A percentile compares a stretch with the other conserved stretches of the same genome.
Conservation (phyloP, 2,797 vertebrate genomes). For the Parambassis ranga region DNA sequence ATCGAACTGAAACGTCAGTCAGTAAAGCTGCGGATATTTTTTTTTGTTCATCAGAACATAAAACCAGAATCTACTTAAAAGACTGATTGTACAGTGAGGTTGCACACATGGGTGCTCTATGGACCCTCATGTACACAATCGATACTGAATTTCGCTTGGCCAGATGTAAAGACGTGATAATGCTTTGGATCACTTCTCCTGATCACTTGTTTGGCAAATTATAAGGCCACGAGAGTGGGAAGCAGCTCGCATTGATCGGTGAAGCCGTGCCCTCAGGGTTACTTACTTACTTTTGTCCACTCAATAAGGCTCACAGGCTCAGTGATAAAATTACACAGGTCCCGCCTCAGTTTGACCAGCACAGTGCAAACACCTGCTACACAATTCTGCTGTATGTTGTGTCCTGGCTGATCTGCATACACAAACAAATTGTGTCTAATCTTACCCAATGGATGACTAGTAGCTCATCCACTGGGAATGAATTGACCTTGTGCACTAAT, state of each 20-base stretch:
- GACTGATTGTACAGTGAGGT: neutral
- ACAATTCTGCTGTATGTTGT: neutral
- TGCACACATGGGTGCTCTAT: neutral
- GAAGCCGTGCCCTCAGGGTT: conserved; percentile 15
- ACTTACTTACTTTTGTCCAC: conserved; percentile 16
- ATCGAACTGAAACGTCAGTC: conserved; percentile 3
- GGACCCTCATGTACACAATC: conserved; percentile 13
- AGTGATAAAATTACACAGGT: conserved; percentile 34
- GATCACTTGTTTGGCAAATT: conserved; percentile 57
- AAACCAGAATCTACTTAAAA: conserved; percentile 18
- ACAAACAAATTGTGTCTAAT: neutral
- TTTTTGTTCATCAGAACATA: neutral
- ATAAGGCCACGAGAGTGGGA: conserved; percentile 38
- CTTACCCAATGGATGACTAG: neutral
- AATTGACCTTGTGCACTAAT: conserved; percentile 26
- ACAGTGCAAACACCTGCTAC: neutral
- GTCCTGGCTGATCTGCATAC: neutral
- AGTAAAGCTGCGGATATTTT: neutral
- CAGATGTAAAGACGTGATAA: conserved; percentile 30
- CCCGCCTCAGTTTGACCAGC: neutral
- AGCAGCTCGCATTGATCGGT: conserved; percentile 52
- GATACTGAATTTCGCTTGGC: conserved; percentile 35
- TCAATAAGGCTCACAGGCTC: conserved; percentile 31
- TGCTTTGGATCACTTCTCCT: conserved; percentile 55
- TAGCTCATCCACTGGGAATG: neutral